Evolutionary conservation across 2,797 vertebrate genomes (phyloP).

Genomic region (Eremophila alpestris): DNA sequence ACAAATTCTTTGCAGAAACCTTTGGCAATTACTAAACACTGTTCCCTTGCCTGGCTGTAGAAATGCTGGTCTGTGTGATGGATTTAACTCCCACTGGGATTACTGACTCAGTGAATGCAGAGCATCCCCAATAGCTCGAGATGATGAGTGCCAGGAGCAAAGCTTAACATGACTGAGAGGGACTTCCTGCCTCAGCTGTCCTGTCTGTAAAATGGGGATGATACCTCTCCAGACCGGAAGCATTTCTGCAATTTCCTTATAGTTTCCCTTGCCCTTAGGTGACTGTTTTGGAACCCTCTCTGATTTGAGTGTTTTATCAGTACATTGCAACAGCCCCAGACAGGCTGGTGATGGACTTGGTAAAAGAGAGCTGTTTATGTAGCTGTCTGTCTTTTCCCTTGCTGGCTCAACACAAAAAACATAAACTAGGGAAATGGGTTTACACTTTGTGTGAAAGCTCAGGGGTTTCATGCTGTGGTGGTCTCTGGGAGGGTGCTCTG

Average conservation of each 20-base stretch:
- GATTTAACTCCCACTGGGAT: background rate
- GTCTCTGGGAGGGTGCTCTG: background rate
- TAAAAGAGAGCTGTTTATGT: rapidly evolving
- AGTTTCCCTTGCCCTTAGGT: background rate
- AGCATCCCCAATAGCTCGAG: background rate
- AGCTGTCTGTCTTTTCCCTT: background rate
- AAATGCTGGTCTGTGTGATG: background rate
- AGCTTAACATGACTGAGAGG: background rate
- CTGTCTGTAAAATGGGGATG: background rate
- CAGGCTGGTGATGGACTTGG: background rate
- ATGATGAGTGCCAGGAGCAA: background rate
- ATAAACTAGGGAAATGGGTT: background rate
- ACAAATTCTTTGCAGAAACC: background rate
- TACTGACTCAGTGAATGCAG: background rate
- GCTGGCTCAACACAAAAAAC: background rate
- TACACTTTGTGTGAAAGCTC: background rate
- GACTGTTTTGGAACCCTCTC: background rate
- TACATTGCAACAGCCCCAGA: background rate
- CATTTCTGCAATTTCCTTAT: background rate
- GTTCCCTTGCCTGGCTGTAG: background rate
- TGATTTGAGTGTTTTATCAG: background rate
- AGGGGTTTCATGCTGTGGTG: background rate
- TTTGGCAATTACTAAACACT: background rate
- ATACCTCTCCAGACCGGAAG: background rate
- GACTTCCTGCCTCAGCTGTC: background rate